Evolutionary conservation across 1,140 invertebrate genomes (phyloP), one percentile per base, ranked within the genome.

Genomic region (Proales similis): DNA sequence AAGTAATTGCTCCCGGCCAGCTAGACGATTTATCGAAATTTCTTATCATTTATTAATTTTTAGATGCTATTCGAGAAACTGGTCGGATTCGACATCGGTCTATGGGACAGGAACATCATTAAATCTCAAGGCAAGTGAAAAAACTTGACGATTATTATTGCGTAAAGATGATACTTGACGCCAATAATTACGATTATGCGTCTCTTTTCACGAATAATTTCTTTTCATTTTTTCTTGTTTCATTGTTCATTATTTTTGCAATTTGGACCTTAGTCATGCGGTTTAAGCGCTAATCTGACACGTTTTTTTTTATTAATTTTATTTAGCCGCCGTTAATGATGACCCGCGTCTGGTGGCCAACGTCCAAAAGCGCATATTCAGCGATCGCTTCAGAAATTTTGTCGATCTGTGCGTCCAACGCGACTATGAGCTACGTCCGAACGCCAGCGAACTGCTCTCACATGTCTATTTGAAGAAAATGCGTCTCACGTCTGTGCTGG

Each of bases 51-150:
- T 6, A 33, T 36, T 53, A 24, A 39, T 36, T 4, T 4, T 36
- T 53, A 57, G 51, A 57, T 57, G 51, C 19, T 57, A 17, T 57
- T 22, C n/a, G 51, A 57, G 45, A 57, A 57, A 39, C 36, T 57
- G 20, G 51, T 57, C 4, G 51, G 51, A 1, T 57, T 42, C 51
- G 51, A 57, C 27, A 57, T 57, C 4, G 51, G 51, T 57, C 36
- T 57, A 20, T 57, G 51, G 51, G 51, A 57, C 29, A 26, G 51
- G 24, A 57, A 27, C 36, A 57, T 57, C 11, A 19, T 57, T 42
- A 42, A 36, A 42, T 17, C 51, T 30, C 36, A 57, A 57, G 45
- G 51, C 45, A 57, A 57, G 51, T 36, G 14, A 36, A 36, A 36
- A 36, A 36, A 36, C 9, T 36, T 36, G 9, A 9, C 14, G 9